Conservation (phyloP, 35 echinoderm and acorn worm species). For the Hemicentrotus pulcherrimus region DNA sequence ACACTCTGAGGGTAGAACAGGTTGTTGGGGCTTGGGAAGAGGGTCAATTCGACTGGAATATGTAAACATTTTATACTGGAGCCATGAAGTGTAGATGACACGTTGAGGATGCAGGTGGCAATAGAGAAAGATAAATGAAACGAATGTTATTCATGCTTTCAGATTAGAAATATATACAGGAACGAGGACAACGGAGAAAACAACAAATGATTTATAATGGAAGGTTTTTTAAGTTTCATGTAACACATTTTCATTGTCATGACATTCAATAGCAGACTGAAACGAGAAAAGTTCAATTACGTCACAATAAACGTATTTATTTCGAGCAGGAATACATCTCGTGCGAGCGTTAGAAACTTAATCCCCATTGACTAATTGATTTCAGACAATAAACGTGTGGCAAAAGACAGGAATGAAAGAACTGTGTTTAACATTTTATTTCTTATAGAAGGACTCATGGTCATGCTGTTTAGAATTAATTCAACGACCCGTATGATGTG, state of each 20-base stretch:
- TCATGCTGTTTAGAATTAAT: background rate
- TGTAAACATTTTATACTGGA: background rate
- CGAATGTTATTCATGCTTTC: background rate
- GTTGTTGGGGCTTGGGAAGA: background rate
- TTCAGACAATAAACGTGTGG: background rate
- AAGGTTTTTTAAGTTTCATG: background rate
- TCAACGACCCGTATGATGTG: background rate
- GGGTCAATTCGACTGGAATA: background rate
- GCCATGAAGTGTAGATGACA: too few species aligned
- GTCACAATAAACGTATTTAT: slow-evolving; percentile 5
- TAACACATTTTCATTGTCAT: background rate
- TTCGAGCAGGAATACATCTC: background rate
- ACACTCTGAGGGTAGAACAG: background rate
- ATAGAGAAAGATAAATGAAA: too few species aligned
- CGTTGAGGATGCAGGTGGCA: too few species aligned
- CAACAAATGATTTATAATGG: too few species aligned
- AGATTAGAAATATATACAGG: background rate
- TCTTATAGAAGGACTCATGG: background rate
- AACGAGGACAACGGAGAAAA: too few species aligned
- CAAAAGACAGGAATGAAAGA: background rate
- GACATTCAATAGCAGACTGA: background rate
- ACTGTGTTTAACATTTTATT: background rate
- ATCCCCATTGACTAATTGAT: slow-evolving; percentile 28
- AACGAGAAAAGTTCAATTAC: background rate
- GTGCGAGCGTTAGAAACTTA: slow-evolving; percentile 29